Evolutionary conservation across 2,888 invertebrate genomes (phyloP).

Genomic region (Coenonympha arcania): DNA sequence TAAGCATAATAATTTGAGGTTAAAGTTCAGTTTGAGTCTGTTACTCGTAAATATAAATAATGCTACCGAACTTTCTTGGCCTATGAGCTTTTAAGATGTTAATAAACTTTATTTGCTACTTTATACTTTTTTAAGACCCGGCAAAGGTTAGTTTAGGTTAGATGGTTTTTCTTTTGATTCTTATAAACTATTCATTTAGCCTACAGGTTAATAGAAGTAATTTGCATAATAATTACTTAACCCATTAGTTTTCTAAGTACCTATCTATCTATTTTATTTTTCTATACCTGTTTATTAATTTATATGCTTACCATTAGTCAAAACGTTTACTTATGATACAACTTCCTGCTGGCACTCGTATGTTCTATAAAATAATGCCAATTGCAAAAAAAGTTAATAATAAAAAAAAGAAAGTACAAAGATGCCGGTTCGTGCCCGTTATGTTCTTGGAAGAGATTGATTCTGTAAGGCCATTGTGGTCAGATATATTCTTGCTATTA

Average conservation of each 20-base stretch:
- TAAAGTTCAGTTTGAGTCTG: slow-evolving; percentile 21
- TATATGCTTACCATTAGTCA: not conserved
- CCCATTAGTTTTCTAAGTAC: not conserved
- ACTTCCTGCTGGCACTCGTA: slow-evolving; percentile 14
- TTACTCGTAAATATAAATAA: slow-evolving; percentile 3
- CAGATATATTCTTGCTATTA: slow-evolving; percentile 20
- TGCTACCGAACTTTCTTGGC: slow-evolving; percentile 9
- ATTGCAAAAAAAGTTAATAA: slow-evolving; percentile 53
- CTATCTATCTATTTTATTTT: not conserved
- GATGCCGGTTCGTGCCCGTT: slow-evolving; percentile 35
- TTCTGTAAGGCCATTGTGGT: slow-evolving; percentile 36
- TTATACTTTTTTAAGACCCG: too few relatives aligned
- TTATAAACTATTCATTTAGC: too few relatives aligned
- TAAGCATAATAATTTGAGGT: slow-evolving; percentile 10
- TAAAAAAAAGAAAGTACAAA: slow-evolving; percentile 50
- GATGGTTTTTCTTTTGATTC: too few relatives aligned
- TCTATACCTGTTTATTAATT: not conserved
- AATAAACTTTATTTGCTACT: too few relatives aligned
- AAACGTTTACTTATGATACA: slow-evolving; percentile 3
- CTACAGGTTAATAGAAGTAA: too few relatives aligned
- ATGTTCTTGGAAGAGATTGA: slow-evolving; percentile 61
- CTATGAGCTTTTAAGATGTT: not conserved
- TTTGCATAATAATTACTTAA: too few relatives aligned
- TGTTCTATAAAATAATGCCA: slow-evolving; percentile 17
- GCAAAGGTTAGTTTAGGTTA: too few relatives aligned